These are phyloP conservation scores for Dynastes maya DNA, from an alignment of 2,888 invertebrate genomes.

Conservation along the genomic window DNA sequence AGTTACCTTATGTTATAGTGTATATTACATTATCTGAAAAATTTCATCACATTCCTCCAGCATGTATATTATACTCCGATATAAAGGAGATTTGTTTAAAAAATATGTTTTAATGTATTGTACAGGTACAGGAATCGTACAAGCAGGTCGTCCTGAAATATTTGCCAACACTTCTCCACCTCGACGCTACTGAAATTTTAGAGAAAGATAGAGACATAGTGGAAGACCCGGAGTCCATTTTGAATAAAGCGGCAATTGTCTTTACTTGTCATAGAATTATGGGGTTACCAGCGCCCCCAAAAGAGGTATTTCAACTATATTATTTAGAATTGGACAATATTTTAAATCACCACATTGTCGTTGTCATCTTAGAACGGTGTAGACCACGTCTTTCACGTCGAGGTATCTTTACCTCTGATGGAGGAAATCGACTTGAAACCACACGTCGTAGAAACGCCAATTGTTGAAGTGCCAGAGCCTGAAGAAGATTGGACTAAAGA, in stretches of 20 bases:
- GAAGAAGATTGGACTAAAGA: constrained; percentile 64
- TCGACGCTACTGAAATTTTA: constrained; percentile 72
- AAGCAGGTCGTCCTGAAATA: constrained; percentile 68
- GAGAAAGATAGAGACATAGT: constrained; percentile 59
- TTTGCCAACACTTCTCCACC: constrained; percentile 71
- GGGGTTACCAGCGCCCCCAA: constrained; percentile 72
- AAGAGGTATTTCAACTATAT: constrained; percentile 67
- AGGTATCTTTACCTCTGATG: constrained; percentile 73
- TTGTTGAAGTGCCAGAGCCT: background rate
- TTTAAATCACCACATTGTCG: too few species aligned
- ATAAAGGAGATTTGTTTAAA: too few species aligned
- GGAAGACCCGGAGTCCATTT: constrained; percentile 61
- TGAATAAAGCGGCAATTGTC: constrained; percentile 69
- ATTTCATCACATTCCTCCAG: too few species aligned
- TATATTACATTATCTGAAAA: too few species aligned
- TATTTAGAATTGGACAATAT: too few species aligned
- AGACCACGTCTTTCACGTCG: constrained; percentile 71
- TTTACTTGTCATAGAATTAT: constrained; percentile 73
- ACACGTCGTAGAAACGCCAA: too few species aligned
- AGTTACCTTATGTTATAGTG: too few species aligned
- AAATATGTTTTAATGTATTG: background rate
- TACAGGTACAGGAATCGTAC: constrained; percentile 72
- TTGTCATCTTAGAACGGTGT: constrained; percentile 61
- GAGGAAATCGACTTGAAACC: constrained; percentile 65
- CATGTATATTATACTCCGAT: too few species aligned